A percentile compares a stretch with the other conserved stretches of the same genome.
Evolutionary conservation across 2,888 invertebrate species (phyloP).

Genomic region (Nipponacmea schrenckii): DNA sequence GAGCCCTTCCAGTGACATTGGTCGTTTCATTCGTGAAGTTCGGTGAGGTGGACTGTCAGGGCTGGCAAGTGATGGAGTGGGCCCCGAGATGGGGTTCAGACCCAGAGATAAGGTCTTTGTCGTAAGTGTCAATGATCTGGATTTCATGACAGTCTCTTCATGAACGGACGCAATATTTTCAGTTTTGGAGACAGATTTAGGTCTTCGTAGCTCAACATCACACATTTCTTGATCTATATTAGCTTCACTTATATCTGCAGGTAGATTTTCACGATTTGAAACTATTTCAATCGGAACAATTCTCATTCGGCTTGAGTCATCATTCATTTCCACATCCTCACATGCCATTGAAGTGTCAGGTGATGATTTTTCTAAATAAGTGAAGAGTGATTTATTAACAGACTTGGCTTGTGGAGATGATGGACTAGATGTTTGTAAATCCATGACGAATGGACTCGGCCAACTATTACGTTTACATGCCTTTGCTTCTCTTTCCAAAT

Average conservation of each 20-base stretch:
- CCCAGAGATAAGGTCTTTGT: background rate
- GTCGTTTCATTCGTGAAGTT: background rate
- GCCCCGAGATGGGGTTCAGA: background rate
- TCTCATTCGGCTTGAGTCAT: background rate
- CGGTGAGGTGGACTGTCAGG: background rate
- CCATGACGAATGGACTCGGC: constrained; percentile 42
- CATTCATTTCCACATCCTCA: background rate
- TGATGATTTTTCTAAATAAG: background rate
- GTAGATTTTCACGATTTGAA: background rate
- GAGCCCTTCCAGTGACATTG: background rate
- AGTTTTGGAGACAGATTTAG: constrained; percentile 1
- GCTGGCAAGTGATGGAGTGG: background rate
- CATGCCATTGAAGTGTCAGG: background rate
- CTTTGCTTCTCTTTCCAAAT: constrained; percentile 24
- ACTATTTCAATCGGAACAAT: background rate
- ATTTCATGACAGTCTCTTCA: background rate
- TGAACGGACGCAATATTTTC: background rate
- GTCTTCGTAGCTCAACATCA: background rate
- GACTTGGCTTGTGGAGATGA: constrained; percentile 51
- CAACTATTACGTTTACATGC: constrained; percentile 12
- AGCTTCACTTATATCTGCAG: background rate
- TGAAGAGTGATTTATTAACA: constrained; percentile 32
- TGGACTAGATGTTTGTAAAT: constrained; percentile 57
- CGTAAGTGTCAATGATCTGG: background rate
- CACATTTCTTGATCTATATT: background rate